These are phyloP conservation scores for Cossypha dichroa DNA, from an alignment of 2,797 vertebrate species.

Conservation along the genomic window DNA sequence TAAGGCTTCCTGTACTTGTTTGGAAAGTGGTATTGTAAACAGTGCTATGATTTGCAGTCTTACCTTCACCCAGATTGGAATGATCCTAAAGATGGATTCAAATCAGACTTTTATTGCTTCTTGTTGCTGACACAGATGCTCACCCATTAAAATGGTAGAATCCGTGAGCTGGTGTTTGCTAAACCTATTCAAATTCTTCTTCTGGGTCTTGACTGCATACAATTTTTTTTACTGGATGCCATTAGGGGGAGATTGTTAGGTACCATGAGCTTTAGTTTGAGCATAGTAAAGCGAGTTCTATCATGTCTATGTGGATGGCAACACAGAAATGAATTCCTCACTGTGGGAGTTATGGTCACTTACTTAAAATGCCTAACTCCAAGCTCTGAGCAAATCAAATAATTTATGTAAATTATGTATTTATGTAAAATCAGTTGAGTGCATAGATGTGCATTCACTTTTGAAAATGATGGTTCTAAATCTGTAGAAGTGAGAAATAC, in stretches of 20 bases:
- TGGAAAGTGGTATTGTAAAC: not conserved
- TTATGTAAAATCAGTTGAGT: not conserved
- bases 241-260: not conserved
- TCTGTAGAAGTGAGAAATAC: not conserved
- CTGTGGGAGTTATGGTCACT: not conserved
- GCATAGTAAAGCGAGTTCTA: not conserved
- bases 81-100: not conserved
- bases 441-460: not conserved
- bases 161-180: rapidly evolving
- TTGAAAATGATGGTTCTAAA: not conserved
- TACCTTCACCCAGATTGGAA: not conserved
- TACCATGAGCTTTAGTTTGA: not conserved
- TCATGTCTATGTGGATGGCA: not conserved
- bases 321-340: not conserved
- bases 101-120: not conserved
- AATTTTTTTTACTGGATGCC: not conserved
- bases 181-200: not conserved
- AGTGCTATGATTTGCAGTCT: not conserved
- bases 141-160: not conserved
- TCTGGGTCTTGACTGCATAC: not conserved
- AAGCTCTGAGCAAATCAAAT: not conserved
- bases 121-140: not conserved
- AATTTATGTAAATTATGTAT: too few relatives aligned
- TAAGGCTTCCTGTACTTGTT: not conserved
- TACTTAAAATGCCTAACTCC: not conserved